Percentiles rank a stretch among this genome's conserved stretches.
Evolutionary conservation across 2,888 invertebrate species (phyloP).

Genomic region (Chrysodeixis includens): DNA sequence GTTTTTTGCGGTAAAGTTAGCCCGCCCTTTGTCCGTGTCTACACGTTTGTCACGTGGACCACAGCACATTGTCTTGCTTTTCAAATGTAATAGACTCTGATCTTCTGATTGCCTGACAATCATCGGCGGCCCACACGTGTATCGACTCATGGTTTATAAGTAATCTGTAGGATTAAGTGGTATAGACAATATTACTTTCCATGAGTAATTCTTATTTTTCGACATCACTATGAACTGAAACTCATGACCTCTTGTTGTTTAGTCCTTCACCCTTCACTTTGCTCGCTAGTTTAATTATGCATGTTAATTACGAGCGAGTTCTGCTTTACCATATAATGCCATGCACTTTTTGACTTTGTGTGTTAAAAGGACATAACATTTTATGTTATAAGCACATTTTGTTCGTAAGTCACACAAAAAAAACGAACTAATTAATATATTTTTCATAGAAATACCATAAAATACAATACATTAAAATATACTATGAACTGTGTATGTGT

Average conservation of each 20-base stretch:
- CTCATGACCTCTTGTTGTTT: neutral
- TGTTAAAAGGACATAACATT: neutral
- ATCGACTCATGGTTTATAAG: conserved; percentile 18
- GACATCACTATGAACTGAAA: neutral
- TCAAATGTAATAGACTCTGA: conserved; percentile 73
- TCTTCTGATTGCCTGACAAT: conserved; percentile 79
- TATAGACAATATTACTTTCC: neutral
- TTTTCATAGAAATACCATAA: too few species aligned
- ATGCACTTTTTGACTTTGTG: neutral
- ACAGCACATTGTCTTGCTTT: conserved; percentile 74
- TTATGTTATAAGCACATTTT: neutral
- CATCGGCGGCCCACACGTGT: conserved; percentile 73
- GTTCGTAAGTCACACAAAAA: neutral
- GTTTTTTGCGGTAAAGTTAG: conserved; percentile 69
- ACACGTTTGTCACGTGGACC: conserved; percentile 81
- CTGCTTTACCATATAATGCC: neutral
- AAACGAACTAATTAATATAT: too few species aligned
- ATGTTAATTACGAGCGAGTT: neutral
- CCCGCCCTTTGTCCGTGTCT: conserved; percentile 75
- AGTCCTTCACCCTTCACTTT: neutral
- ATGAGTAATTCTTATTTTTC: neutral
- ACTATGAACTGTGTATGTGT: neutral
- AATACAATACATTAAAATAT: neutral
- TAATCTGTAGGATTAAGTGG: conserved; percentile 11
- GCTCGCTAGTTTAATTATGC: neutral